phyloP scores from a whole-genome alignment of 2,888 invertebrate species.

The Rotaria macrura region DNA sequence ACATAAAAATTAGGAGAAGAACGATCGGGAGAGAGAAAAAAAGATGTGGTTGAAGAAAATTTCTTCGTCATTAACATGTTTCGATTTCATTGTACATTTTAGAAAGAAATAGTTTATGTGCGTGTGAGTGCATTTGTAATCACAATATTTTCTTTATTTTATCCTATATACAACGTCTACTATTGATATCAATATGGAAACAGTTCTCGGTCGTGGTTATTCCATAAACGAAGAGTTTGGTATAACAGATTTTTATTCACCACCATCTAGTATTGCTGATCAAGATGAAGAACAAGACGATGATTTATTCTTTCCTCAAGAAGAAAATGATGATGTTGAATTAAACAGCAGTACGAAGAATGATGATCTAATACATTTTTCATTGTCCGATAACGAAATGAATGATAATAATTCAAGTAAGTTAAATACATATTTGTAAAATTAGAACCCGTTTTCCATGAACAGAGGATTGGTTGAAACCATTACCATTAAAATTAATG shows the following conservation, averaged over 20 bases:
- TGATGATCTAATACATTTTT: neutral
- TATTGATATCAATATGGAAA: neutral
- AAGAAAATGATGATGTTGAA: neutral
- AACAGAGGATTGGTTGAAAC: neutral
- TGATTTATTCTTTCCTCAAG: neutral
- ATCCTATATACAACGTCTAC: neutral
- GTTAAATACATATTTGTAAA: neutral
- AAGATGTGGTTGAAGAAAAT: neutral
- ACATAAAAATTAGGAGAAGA: neutral
- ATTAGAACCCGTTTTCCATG: neutral
- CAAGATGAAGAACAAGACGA: neutral
- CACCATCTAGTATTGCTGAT: neutral
- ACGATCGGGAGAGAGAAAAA: neutral
- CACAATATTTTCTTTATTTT: neutral
- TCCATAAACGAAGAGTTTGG: neutral
- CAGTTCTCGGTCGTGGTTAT: neutral
- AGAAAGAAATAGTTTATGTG: neutral
- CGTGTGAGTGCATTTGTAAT: slow-evolving; percentile 11
- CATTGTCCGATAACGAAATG: neutral
- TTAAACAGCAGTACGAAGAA: too few relatives aligned
- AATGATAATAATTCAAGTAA: neutral
- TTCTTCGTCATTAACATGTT: neutral
- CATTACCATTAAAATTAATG: neutral
- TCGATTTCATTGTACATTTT: neutral
- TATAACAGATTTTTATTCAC: neutral